phyloP scores from a whole-genome alignment of 2,113 vertebrate species.

The Gadus chalcogrammus region DNA sequence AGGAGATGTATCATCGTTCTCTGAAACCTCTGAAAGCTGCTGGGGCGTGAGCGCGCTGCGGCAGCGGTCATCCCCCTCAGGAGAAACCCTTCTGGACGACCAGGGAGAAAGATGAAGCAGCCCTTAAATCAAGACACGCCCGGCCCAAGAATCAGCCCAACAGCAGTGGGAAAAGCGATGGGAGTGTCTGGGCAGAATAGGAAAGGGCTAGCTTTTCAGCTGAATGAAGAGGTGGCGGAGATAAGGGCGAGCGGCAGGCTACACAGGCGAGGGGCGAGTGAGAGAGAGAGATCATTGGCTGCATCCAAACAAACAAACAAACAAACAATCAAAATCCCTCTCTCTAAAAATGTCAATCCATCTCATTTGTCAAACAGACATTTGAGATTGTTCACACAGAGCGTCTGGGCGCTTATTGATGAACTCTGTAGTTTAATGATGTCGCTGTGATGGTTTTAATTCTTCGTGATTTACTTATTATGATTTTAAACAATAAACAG shows the following conservation, averaged over 20 bases:
- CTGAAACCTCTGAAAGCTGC: too few species aligned
- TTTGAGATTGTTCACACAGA: conserved; percentile 42
- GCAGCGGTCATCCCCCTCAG: conserved; percentile 67
- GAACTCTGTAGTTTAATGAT: too few species aligned
- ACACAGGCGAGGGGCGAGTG: conserved; percentile 31
- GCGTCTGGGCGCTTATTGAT: conserved; percentile 14
- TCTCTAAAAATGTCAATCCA: neutral
- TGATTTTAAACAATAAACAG: too few species aligned
- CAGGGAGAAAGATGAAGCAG: conserved; percentile 70
- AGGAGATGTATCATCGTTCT: too few species aligned
- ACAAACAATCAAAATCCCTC: conserved; percentile 36
- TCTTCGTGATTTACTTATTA: too few species aligned
- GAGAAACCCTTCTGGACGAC: conserved; percentile 71
- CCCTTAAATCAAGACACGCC: conserved; percentile 71
- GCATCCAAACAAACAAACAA: conserved; percentile 53
- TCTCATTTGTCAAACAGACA: conserved; percentile 57
- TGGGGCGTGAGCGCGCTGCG: conserved; percentile 14
- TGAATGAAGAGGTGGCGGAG: conserved; percentile 67
- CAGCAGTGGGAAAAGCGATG: conserved; percentile 59
- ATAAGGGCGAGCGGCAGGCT: conserved; percentile 50
- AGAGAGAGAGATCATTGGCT: too few species aligned
- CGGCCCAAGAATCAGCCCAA: conserved; percentile 73
- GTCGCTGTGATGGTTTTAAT: conserved; percentile 20
- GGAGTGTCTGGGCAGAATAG: conserved; percentile 64
- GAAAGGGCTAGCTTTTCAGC: conserved; percentile 59